Percentiles rank a stretch among this genome's conserved stretches.
Conservation (phyloP, 2,113 vertebrate species). For the Aegithalos caudatus region DNA sequence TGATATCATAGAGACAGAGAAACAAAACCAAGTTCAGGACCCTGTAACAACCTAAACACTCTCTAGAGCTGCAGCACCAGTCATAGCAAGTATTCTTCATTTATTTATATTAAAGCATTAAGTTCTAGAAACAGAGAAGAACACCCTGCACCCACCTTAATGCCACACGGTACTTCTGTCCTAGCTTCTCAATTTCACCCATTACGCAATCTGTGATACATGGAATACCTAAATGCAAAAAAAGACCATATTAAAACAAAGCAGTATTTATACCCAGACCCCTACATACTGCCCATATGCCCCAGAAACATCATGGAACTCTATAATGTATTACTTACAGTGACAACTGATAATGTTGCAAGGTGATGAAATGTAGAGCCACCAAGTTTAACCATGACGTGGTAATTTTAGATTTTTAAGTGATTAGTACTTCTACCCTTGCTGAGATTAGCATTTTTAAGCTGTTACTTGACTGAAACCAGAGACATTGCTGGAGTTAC, state of each 20-base stretch:
- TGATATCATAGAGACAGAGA: background rate
- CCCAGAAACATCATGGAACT: background rate
- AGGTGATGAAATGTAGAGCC: background rate
- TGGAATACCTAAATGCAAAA: conserved; percentile 83
- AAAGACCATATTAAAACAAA: background rate
- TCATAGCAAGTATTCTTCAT: background rate
- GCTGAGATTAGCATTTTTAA: background rate
- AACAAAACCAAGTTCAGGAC: background rate
- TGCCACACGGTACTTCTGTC: conserved; percentile 94
- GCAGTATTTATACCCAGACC: background rate
- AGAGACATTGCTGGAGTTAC: background rate
- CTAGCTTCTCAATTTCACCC: conserved; percentile 97
- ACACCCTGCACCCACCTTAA: conserved; percentile 78
- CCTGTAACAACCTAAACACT: background rate
- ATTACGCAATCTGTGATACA: conserved; percentile 99
- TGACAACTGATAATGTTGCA: background rate
- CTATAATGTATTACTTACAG: background rate
- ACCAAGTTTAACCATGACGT: background rate
- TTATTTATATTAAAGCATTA: background rate
- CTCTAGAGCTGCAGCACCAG: background rate
- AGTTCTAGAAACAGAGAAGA: background rate
- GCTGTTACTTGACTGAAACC: background rate
- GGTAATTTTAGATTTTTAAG: background rate
- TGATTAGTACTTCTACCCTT: background rate
- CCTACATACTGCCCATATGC: background rate